Evolutionary conservation across 1,140 invertebrate species (phyloP).

Genomic region (Anastrepha obliqua): DNA sequence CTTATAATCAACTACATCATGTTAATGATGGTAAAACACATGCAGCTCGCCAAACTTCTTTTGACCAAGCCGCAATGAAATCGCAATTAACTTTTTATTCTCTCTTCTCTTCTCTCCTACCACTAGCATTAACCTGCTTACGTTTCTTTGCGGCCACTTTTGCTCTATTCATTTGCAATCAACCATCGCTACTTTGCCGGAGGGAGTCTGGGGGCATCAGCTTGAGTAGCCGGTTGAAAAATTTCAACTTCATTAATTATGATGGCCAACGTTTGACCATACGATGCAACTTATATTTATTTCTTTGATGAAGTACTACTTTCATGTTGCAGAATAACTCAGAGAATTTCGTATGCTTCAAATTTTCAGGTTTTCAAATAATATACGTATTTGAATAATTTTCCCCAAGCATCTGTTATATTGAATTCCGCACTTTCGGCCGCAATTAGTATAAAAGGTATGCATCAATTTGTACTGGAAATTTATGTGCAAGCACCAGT

Average conservation of each 20-base stretch:
- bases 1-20: background rate
- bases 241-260: constrained; percentile 29
- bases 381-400: too few species aligned
- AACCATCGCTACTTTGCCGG: background rate
- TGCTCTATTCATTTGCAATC: background rate
- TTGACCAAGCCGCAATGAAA: constrained; percentile 30
- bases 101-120: background rate
- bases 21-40: constrained; percentile 35
- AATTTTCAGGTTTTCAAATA: too few species aligned
- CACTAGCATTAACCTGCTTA: background rate
- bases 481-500: too few species aligned
- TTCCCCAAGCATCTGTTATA: too few species aligned
- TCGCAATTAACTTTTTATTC: constrained; percentile 23
- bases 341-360: too few species aligned
- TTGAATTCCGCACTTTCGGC: too few species aligned
- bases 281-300: too few species aligned
- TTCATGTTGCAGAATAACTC: too few species aligned
- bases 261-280: background rate
- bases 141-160: background rate
- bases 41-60: constrained; percentile 40
- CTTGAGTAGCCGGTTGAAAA: constrained; percentile 14
- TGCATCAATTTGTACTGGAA: too few species aligned
- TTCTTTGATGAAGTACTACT: too few species aligned
- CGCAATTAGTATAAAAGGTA: too few species aligned
- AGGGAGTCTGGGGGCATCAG: background rate